Evolutionary conservation across 2,797 vertebrate genomes (phyloP), one percentile per base, ranked within the genome.

Genomic region (Chelonia mydas): DNA sequence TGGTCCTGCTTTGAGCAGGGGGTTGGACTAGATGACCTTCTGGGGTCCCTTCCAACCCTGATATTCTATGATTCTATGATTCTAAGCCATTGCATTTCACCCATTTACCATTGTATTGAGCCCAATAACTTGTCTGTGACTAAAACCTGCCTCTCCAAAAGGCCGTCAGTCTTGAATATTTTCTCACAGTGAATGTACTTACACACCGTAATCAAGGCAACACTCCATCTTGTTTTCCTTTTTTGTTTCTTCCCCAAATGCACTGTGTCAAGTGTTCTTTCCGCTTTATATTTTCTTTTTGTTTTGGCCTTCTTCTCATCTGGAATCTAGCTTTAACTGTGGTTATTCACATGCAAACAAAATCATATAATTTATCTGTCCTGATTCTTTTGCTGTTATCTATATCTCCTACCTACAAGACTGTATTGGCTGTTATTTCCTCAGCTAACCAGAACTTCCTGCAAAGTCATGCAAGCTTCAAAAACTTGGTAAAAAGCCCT

Each of bases 121-220:
- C 87, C 95, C 89, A 86, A 72, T 96, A 95, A 94, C 87, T 90
- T 65, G 92, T 95, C 25, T 47, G 12, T 77, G 13, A 77, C 41
- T 47, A 77, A 72, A 47, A 15, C 15, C 25, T 28, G 27, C 25
- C 89, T 95, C 94, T 93, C 94, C 90, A 82, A 87, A 96, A 93
- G 90, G 89, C 25, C 27, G 33, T 16, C 13, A 77, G 25, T 31
- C 74, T 49, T 25, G 6, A 49, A 28, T 49, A 47, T 77, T 77
- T 77, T 45, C 45, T 47, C 27, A 47, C 3, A 4, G 6, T 28
- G 41, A 76, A 15, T 47, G 12, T 76, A 27, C 25, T 47, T 47
- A 41, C 41, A 41, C 11, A 28, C 6, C 5, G 2, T 76, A 76
- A 76, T 76, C 25, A 45, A 74, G 37, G 6, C 72, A 27, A 6